Evolutionary conservation across 2,888 invertebrate genomes (phyloP).

Genomic region (Stictocephala bisonia): DNA sequence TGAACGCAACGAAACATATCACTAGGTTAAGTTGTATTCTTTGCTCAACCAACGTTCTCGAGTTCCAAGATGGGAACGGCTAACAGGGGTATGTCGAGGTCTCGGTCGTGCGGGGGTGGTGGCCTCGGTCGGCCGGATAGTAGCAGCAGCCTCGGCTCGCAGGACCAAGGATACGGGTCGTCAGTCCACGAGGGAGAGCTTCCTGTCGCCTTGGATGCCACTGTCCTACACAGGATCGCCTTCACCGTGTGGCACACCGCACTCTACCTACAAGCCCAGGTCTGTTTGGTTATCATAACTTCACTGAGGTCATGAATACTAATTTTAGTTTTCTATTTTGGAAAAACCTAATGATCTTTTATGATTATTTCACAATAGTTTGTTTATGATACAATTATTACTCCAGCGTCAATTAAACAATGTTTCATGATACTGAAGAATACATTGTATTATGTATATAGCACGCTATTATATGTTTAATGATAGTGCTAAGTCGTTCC

Average conservation of each 20-base stretch:
- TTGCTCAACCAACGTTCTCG: conserved; percentile 18
- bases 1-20: conserved; percentile 27
- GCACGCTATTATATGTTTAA: too few relatives aligned
- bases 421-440: too few relatives aligned
- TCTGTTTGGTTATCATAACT: not conserved
- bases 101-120: conserved; percentile 22
- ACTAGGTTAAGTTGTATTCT: not conserved
- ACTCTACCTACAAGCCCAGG: conserved; percentile 71
- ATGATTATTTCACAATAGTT: too few relatives aligned
- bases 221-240: conserved; percentile 76
- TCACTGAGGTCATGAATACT: too few relatives aligned
- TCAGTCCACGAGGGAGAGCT: conserved; percentile 2
- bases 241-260: conserved; percentile 82
- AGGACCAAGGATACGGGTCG: conserved; percentile 43
- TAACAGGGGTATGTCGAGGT: conserved; percentile 35
- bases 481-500: too few relatives aligned
- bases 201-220: conserved; percentile 64
- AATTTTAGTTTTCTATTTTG: too few relatives aligned
- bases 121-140: conserved; percentile 57
- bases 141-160: conserved; percentile 44
- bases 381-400: too few relatives aligned
- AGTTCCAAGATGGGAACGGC: conserved; percentile 40
- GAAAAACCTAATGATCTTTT: too few relatives aligned
- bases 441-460: too few relatives aligned
- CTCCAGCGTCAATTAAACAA: too few relatives aligned